Evolutionary conservation across 2,797 vertebrate genomes (phyloP).

Genomic region (Triplophysa bombifrons): DNA sequence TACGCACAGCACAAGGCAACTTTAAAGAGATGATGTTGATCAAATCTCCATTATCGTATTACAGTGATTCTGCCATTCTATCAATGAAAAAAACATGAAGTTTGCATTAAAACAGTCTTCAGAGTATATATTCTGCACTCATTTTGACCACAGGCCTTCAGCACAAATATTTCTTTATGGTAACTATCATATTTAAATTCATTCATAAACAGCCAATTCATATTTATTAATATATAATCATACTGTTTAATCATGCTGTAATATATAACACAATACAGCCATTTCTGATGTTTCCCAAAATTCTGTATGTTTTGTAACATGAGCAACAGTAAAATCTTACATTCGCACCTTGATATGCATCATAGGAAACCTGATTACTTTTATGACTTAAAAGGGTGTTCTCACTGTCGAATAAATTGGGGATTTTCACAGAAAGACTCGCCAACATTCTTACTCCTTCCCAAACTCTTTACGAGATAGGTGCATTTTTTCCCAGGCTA

Average conservation of each 20-base stretch:
- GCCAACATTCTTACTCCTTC: conserved; percentile 40
- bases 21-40: background rate
- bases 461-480: conserved; percentile 56
- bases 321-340: background rate
- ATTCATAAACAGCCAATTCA: background rate
- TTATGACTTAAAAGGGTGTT: conserved; percentile 24
- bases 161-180: background rate
- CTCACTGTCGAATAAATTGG: conserved; percentile 20
- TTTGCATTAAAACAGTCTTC: background rate
- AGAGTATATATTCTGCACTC: background rate
- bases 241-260: background rate
- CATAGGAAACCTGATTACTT: conserved; percentile 18
- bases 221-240: background rate
- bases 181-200: background rate
- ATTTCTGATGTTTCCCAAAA: conserved; percentile 2
- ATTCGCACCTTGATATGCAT: conserved; percentile 17
- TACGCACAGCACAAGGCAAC: background rate
- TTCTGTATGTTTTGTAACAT: conserved; percentile 1
- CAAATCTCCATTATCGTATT: background rate
- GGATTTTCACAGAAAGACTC: conserved; percentile 36
- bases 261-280: background rate
- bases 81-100: background rate
- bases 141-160: background rate
- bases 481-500: conserved; percentile 64
- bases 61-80: conserved; percentile 24